Evolutionary conservation across 2,113 vertebrate species (phyloP).

Genomic region (Phyllostomus discolor): DNA sequence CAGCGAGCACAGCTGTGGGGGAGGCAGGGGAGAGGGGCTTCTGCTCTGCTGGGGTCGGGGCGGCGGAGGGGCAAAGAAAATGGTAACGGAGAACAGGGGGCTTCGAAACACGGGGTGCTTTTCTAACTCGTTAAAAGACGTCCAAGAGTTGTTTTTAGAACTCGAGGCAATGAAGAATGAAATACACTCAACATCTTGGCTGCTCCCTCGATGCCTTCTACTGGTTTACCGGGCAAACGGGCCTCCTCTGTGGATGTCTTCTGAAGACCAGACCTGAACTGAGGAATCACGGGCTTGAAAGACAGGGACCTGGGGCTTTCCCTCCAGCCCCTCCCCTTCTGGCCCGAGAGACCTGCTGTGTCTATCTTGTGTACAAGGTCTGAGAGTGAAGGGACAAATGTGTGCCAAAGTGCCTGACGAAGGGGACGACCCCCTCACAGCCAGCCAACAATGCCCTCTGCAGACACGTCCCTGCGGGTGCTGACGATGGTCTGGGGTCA

Average conservation of each 20-base stretch:
- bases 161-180: background rate
- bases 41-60: background rate
- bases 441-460: background rate
- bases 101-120: too few species aligned
- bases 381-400: accelerated
- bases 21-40: background rate
- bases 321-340: background rate
- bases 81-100: accelerated
- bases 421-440: accelerated
- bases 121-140: background rate
- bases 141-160: background rate
- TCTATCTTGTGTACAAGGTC: background rate
- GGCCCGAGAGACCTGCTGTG: background rate
- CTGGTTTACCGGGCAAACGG: background rate
- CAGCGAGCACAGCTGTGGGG: accelerated
- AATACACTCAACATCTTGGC: background rate
- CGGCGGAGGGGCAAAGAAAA: background rate
- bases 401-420: accelerated
- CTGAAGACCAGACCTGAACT: background rate
- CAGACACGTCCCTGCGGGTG: background rate
- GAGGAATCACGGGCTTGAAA: background rate
- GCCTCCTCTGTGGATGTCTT: background rate
- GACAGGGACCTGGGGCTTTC: accelerated
- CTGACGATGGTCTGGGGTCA: background rate
- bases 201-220: background rate